A percentile compares a stretch with the other conserved stretches of the same genome.
These are phyloP conservation scores for Ceratoteleas bidentatus DNA, from an alignment of 1,140 invertebrate species.

Conservation along the genomic window DNA sequence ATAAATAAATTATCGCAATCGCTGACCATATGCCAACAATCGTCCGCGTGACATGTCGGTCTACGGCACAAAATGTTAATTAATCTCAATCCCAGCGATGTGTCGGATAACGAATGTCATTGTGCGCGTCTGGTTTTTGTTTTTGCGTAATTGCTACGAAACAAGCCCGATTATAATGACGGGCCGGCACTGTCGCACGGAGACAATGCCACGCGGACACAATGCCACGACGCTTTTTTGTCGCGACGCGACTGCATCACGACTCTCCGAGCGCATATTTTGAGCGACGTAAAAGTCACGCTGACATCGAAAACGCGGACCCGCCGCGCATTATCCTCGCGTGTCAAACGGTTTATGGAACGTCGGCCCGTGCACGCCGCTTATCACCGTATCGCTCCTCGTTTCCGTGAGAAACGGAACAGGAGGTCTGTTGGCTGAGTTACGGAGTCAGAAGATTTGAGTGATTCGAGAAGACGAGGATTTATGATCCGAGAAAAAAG, in stretches of 20 bases:
- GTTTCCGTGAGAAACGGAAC: conserved; percentile 39
- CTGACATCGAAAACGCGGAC: conserved; percentile 48
- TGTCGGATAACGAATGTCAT: not conserved
- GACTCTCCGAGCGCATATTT: conserved; percentile 20
- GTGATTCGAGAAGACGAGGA: no score
- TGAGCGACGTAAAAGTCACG: conserved; percentile 43
- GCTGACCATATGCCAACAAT: no score
- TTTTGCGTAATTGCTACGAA: conserved; percentile 26
- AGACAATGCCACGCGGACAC: conserved; percentile 14
- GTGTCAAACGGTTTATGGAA: conserved; percentile 41
- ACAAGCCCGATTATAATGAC: conserved; percentile 17
- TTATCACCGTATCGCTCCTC: conserved; percentile 30
- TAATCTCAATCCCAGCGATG: not conserved
- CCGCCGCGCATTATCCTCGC: conserved; percentile 33
- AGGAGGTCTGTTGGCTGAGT: conserved; percentile 3
- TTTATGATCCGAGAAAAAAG: no score
- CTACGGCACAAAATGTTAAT: not conserved
- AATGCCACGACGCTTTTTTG: conserved; percentile 31
- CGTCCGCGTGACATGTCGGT: no score
- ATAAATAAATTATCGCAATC: no score
- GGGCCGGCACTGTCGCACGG: not conserved
- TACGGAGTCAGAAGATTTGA: not conserved
- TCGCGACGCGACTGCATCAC: conserved; percentile 3
- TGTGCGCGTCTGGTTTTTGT: not conserved
- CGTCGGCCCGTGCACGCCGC: conserved; percentile 11